Base-by-base conservation (phyloP, 1,140 invertebrate species). In the Cydia fagiglandana region DNA sequence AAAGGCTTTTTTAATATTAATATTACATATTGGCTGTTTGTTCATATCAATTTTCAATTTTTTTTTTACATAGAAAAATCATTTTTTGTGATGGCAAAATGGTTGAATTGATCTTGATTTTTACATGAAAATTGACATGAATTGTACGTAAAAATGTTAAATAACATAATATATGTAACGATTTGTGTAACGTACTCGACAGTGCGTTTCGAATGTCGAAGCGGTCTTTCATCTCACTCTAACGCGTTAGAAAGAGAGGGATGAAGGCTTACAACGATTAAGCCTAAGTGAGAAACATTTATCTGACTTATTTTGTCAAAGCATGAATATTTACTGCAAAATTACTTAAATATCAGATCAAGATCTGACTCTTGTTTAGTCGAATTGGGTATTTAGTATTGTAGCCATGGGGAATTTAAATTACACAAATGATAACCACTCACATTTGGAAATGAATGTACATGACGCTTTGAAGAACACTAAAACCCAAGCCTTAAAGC, bases 1-100 rank as follows among this genome's bases (percentile, higher is more conserved):
- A 79, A 81, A 77, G 64, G 24, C 17, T 61, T 76, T 75, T 73
- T 74, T 38, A 53, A 68, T 66, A 47, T 75, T 47, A 47, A 47
- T 47, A 47, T 47, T 47, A 47, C 45, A 78, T 82, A 79, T 79
- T 83, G 79, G 78, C 79, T 83, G 75, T 45, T n/a, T 83, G 75
- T 74, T 80, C 53, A 10, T 28, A 15, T 41, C 30, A 28, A 41
- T 66, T 56, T 70, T 17, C 73, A 24, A 34, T 41, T 64, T 3
- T 70, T 64, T 53, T 73, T 17, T 28, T 34, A 74, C 64, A 45
- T 66, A 68, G 17, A 47, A 77, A 73, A 79, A 78, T 34, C 34
- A 38, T 61, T 73, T 70, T 68, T 70, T 78, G 75, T 81, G 74
- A 70, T 80, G 28, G 50, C 53, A 34, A 73, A 24, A 64, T 76